Evolutionary conservation across 2,797 vertebrate species (phyloP), one percentile per base, ranked within the genome.

Genomic region (Sylvilagus floridanus): DNA sequence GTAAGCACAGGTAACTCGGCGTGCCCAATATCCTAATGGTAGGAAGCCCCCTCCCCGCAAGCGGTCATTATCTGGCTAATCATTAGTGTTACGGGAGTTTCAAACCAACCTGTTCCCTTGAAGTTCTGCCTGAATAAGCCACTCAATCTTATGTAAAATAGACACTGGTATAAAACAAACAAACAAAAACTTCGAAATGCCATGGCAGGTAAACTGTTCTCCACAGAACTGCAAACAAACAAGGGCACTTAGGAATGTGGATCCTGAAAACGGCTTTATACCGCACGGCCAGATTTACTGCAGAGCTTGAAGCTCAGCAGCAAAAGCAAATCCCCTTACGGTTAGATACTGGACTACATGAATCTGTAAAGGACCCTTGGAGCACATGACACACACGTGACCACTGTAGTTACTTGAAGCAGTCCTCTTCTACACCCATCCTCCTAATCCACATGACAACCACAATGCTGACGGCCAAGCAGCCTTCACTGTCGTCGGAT

Each of bases 241-340:
- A 82, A 7, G 9, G 30, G 17, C 5, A 91, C 11, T 76, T 1
- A 90, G 26, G 28, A 87, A 81, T 66, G 13, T 13, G 16, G 30
- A 32, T n/a, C 65, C 21, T 81, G 69, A 79, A 2, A 8, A 37
- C 1, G 72, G 75, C 30, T 90, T 82, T 79, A 37, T 12, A 57
- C 35, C 54, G 22, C 73, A 66, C 62, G 78, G 66, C 21, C 22
- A 37, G 63, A 78, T 35, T 26, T 77, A 52, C 12, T 73, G 71
- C 60, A 88, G 26, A 89, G 52, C 63, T 89, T 81, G n/a, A 95
- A 7, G n/a, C 12, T 66, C 24, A 92, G 50, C 17, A 16, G n/a
- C 35, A 66, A 32, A 62, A 26, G n/a, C 42, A 75, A 79, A 76
- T 52, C n/a, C 52, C 5, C 69, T 77, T 65, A 60, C 5, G 79